Conservation (phyloP, 1,140 invertebrate genomes). For the Euwallacea fornicatus region DNA sequence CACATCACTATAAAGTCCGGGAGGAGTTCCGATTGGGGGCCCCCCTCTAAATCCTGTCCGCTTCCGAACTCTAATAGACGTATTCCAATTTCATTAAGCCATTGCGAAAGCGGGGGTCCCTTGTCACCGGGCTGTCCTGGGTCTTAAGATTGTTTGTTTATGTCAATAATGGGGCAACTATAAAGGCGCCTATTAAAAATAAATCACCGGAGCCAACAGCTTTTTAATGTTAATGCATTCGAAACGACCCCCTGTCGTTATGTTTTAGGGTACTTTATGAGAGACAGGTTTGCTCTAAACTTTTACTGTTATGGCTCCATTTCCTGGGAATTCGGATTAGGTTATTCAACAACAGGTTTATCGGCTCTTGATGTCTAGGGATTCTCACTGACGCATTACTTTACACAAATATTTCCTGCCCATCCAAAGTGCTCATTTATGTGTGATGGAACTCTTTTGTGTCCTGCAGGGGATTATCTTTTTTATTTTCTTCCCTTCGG, state of each 20-base stretch:
- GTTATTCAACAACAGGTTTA: constrained; percentile 1
- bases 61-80: not conserved
- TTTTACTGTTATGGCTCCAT: constrained; percentile 4
- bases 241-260: constrained; percentile 2
- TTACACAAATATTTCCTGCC: too few species aligned
- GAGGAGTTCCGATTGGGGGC: not conserved
- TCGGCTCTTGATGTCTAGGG: not conserved
- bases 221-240: constrained; percentile 24
- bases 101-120: not conserved
- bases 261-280: constrained; percentile 8
- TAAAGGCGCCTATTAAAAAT: not conserved
- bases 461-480: constrained; percentile 4
- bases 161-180: not conserved
- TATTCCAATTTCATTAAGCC: not conserved
- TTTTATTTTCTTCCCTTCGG: constrained; percentile 8
- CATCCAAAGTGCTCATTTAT: not conserved
- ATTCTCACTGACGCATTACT: too few species aligned
- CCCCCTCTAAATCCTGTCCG: not conserved
- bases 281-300: constrained; percentile 1
- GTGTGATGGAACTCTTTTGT: constrained; percentile 10
- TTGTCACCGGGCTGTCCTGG: not conserved
- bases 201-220: constrained; percentile 4
- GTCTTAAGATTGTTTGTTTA: too few species aligned
- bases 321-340: not conserved
- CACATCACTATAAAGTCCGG: not conserved